phyloP scores from a whole-genome alignment of 1,140 invertebrate genomes.

The Ooceraea biroi region DNA sequence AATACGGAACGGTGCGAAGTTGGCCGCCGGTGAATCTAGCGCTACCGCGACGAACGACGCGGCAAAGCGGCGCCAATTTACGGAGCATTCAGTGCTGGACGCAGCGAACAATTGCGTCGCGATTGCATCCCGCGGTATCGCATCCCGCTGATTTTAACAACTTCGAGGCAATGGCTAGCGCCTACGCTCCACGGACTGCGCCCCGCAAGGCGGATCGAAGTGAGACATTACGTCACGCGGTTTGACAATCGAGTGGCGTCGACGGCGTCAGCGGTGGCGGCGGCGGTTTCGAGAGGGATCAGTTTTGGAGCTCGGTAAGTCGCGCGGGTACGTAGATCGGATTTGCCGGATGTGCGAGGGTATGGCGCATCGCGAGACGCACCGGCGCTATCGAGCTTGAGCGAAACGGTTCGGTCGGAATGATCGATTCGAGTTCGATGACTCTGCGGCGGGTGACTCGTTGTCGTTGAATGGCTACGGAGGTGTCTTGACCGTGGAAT shows the following conservation, averaged over 20 bases:
- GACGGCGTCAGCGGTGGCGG: not conserved
- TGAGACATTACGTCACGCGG: constrained; percentile 7
- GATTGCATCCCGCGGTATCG: not conserved
- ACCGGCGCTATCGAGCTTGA: constrained; percentile 12
- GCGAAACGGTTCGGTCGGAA: constrained; percentile 36
- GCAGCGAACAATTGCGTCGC: not conserved
- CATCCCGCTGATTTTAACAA: not conserved
- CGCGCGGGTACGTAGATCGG: not conserved
- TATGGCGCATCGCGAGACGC: not conserved
- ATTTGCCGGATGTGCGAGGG: not conserved
- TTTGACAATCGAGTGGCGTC: not conserved
- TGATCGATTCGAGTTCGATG: constrained; percentile 52
- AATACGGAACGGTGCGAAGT: not conserved
- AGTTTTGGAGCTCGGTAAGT: not conserved
- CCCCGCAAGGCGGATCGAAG: not conserved
- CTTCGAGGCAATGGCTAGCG: not conserved
- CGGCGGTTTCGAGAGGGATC: not conserved
- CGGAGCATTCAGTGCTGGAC: not conserved
- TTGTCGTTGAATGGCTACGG: constrained; percentile 5
- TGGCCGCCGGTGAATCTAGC: not conserved
- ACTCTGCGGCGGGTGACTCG: constrained; percentile 34
- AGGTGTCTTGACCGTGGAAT: constrained; percentile 5
- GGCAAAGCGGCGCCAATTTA: not conserved
- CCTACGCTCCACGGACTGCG: not conserved
- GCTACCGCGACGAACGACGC: not conserved